A percentile compares a stretch with the other conserved stretches of the same genome.
Evolutionary conservation across 2,888 invertebrate genomes (phyloP).

Genomic region (Lasiommata megera): DNA sequence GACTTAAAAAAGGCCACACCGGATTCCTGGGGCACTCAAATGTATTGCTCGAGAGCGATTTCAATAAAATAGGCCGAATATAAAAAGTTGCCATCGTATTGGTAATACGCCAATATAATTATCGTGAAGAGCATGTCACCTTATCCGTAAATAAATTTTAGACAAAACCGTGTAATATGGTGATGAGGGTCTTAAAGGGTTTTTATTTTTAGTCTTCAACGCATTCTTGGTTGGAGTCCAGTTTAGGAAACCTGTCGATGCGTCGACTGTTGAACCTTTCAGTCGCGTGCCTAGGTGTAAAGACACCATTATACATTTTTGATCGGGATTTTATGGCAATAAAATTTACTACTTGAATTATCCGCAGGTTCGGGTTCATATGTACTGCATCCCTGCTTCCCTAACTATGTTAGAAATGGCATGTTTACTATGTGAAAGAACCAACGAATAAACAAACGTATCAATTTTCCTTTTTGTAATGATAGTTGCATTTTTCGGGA

Average conservation of each 20-base stretch:
- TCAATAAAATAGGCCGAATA: slow-evolving; percentile 6
- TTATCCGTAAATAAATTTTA: slow-evolving; percentile 16
- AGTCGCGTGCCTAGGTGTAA: slow-evolving; percentile 58
- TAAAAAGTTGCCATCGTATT: slow-evolving; percentile 6
- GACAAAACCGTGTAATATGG: slow-evolving; percentile 28
- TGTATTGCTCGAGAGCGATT: not conserved
- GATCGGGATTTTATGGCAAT: not conserved
- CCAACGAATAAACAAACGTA: no score
- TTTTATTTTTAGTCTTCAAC: slow-evolving; percentile 48
- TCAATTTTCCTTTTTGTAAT: no score
- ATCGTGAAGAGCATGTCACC: slow-evolving; percentile 9
- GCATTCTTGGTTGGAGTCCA: slow-evolving; percentile 52
- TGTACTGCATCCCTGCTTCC: no score
- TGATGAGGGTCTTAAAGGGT: slow-evolving; percentile 37
- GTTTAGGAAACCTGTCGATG: slow-evolving; percentile 65
- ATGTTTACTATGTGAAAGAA: no score
- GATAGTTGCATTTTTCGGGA: no score
- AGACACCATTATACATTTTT: slow-evolving; percentile 32
- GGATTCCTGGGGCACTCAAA: not conserved
- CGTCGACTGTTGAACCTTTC: slow-evolving; percentile 41
- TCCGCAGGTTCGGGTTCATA: no score
- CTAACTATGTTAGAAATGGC: no score
- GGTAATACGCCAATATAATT: slow-evolving; percentile 12
- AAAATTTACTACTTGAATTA: no score
- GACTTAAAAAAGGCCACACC: not conserved